phyloP scores from a whole-genome alignment of 1,140 invertebrate species.

The Ceratoteleas bidentatus region DNA sequence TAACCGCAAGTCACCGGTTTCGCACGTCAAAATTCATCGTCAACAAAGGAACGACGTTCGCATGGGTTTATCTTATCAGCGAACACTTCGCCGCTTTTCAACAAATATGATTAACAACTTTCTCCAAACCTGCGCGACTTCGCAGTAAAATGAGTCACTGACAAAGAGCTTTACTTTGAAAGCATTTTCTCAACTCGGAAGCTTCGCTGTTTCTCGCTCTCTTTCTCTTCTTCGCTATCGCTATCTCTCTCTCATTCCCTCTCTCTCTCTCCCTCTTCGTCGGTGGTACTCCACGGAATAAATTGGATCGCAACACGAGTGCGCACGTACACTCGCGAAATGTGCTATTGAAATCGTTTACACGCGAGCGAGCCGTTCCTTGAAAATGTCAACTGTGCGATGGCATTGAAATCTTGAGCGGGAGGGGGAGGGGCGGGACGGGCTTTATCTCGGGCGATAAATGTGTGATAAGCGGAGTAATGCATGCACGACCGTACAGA shows the following conservation, averaged over 20 bases:
- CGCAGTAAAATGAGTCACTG: constrained; percentile 7
- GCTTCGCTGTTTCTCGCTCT: constrained; percentile 1
- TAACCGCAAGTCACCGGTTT: background rate
- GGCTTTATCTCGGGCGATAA: constrained; percentile 19
- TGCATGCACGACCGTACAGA: constrained; percentile 36
- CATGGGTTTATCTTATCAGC: background rate
- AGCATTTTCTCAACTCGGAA: constrained; percentile 1
- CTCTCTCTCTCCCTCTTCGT: background rate
- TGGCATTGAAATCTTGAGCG: constrained; percentile 42
- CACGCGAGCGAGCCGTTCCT: constrained; percentile 35
- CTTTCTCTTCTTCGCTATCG: background rate
- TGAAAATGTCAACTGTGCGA: constrained; percentile 40
- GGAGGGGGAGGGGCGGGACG: background rate
- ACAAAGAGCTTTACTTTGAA: constrained; percentile 20
- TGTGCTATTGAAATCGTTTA: constrained; percentile 35
- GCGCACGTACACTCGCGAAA: constrained; percentile 4
- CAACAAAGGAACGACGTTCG: background rate
- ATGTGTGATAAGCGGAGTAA: constrained; percentile 47
- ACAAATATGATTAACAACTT: constrained; percentile 16
- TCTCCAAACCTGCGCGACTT: constrained; percentile 13
- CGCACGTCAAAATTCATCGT: background rate
- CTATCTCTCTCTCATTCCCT: background rate
- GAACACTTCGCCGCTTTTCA: background rate
- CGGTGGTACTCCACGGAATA: constrained; percentile 8
- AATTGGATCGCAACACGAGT: constrained; percentile 17